Evolutionary conservation across 2,113 vertebrate genomes (phyloP).

Genomic region (Pongo pygmaeus): DNA sequence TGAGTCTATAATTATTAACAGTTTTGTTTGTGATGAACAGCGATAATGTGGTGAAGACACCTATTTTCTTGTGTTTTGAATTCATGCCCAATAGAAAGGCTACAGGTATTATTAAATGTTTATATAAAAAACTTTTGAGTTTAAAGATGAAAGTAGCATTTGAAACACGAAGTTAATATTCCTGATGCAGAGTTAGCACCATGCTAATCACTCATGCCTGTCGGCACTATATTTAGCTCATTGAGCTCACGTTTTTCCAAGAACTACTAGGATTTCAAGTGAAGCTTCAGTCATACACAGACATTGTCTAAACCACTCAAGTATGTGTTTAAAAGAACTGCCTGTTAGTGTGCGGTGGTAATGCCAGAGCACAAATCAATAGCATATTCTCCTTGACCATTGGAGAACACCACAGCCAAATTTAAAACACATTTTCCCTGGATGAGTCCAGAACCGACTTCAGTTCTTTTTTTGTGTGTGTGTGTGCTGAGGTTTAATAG

Average conservation of each 20-base stretch:
- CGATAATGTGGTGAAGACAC: background rate
- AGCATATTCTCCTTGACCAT: background rate
- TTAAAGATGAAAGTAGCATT: constrained; percentile 8
- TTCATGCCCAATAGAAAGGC: background rate
- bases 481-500: too few relatives aligned
- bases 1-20: background rate
- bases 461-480: background rate
- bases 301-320: constrained; percentile 4
- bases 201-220: background rate
- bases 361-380: constrained; percentile 45
- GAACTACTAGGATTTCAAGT: constrained; percentile 23
- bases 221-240: background rate
- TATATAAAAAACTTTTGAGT: background rate
- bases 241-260: background rate
- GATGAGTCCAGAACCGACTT: constrained; percentile 24
- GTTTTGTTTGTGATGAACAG: background rate
- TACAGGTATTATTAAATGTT: background rate
- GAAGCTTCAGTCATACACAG: constrained; percentile 29
- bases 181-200: background rate
- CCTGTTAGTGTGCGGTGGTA: background rate
- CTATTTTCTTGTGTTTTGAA: background rate
- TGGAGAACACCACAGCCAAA: constrained; percentile 8
- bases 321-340: background rate
- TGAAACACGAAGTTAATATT: constrained; percentile 18
- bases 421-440: background rate